Evolutionary conservation across 1,140 invertebrate species (phyloP).

Genomic region (Pseudomyrmex concolor): DNA sequence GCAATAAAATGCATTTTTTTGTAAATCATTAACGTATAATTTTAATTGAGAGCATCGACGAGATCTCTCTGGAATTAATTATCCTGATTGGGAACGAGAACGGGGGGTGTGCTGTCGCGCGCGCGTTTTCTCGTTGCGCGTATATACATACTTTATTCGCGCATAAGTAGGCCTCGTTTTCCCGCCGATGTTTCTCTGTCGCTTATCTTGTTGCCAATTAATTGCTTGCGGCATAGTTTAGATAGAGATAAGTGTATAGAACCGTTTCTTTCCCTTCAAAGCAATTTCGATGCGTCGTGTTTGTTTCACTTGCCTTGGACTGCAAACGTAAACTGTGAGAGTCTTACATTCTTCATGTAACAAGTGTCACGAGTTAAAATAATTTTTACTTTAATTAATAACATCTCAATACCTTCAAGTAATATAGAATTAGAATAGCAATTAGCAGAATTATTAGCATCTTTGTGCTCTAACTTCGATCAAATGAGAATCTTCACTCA

Average conservation of each 20-base stretch:
- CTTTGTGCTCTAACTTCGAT: too few relatives aligned
- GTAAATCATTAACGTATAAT: slow-evolving; percentile 82
- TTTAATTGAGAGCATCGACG: slow-evolving; percentile 82
- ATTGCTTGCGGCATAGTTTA: slow-evolving; percentile 82
- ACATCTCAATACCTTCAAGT: background rate
- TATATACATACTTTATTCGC: slow-evolving; percentile 35
- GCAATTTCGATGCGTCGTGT: slow-evolving; percentile 14
- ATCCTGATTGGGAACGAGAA: slow-evolving; percentile 78
- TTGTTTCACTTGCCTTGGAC: slow-evolving; percentile 26
- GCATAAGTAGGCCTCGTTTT: slow-evolving; percentile 65
- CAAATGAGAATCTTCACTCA: too few relatives aligned
- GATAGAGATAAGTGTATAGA: slow-evolving; percentile 68
- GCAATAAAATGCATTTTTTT: slow-evolving; percentile 82
- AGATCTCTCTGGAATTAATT: slow-evolving; percentile 81
- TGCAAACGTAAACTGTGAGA: slow-evolving; percentile 7
- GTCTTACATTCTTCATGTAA: background rate
- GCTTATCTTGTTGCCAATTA: slow-evolving; percentile 84
- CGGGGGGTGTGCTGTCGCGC: background rate
- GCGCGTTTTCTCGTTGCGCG: background rate
- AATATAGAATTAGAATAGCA: too few relatives aligned
- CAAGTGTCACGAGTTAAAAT: background rate
- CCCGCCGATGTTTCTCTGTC: slow-evolving; percentile 65
- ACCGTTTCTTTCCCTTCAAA: slow-evolving; percentile 43
- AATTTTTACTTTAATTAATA: background rate
- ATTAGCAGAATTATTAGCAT: background rate